Conservation (phyloP, 2,888 invertebrate genomes). For the Lasiommata megera region DNA sequence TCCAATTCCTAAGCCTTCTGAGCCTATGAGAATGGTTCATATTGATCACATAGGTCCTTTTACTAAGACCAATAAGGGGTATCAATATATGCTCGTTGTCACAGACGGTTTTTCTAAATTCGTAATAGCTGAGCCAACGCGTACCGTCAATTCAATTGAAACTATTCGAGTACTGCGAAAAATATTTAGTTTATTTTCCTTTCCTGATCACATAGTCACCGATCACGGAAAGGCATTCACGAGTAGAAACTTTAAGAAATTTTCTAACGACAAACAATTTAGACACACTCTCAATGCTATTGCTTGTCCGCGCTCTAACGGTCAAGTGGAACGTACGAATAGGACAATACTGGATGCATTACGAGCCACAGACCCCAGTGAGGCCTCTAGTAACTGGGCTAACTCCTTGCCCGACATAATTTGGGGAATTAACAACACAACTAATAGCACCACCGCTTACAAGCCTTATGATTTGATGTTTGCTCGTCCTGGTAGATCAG, state of each 20-base stretch:
- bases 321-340: too few species aligned
- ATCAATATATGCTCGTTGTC: constrained; percentile 36
- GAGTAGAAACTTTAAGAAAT: too few species aligned
- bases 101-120: constrained; percentile 22
- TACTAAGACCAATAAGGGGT: constrained; percentile 29
- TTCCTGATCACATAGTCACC: not conserved
- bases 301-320: constrained; percentile 36
- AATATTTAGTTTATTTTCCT: not conserved
- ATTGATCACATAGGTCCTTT: constrained; percentile 38
- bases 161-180: too few species aligned
- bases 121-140: too few species aligned
- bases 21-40: constrained; percentile 33
- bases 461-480: not conserved
- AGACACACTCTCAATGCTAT: constrained; percentile 32
- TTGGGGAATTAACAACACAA: constrained; percentile 39
- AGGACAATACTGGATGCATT: constrained; percentile 34
- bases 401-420: constrained; percentile 31
- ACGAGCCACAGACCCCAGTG: constrained; percentile 31
- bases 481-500: not conserved
- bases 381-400: constrained; percentile 35
- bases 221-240: constrained; percentile 30
- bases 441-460: constrained; percentile 24
- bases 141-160: too few species aligned
- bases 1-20: constrained; percentile 35
- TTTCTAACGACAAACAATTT: constrained; percentile 32